Base-by-base conservation (phyloP, 2,113 vertebrate species). In the Fregata magnificens region DNA sequence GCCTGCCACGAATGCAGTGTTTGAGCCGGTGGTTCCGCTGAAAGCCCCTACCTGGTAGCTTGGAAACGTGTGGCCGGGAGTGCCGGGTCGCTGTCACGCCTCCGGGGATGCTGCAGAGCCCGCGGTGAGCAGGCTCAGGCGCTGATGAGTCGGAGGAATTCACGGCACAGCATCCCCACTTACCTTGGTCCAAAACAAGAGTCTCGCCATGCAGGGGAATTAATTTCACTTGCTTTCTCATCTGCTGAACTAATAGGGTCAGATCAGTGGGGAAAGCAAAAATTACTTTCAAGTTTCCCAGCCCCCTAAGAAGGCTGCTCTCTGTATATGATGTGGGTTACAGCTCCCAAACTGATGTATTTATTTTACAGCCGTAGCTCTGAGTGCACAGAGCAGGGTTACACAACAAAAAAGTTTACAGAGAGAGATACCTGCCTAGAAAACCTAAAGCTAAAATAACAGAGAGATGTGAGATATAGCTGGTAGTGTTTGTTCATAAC, bases 241-340 rank as follows among this genome's bases (percentile, higher is more conserved):
- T 95, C 81, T 93, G 40, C 84, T 92, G 93, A 91, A 91, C 50
- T 95, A 95, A 95, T 70, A 91, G 86, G 91, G 91, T 95, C 94
- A 90, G 86, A 87, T 56, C 96, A 90, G 86, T 45, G 63, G 78
- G 94, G 87, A 95, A 62, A 88, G 66, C 62, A 59, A 59, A 91
- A 96, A 94, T 89, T 61, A 19, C 91, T 96, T 95, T 72, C 61
- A 85, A 82, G 81, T 87, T 91, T 89, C 78, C 70, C 10, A 18
- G 7, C 86, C 95, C 84, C 78, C 78, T 26, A 5, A 80, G 91
- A 93, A 87, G 81, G 86, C 84, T 87, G 78, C 89, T 77, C 56
- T 84, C 58, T 61, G 49, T 58, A 5, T 86, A 21, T 65, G 70
- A 59, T 70, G 73, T 70, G 84, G 84, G 73, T 72, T 87, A 47